Percentiles rank a stretch among this genome's conserved stretches.
phyloP scores from a whole-genome alignment of 1,140 invertebrate species.

The Drosophila tristis region DNA sequence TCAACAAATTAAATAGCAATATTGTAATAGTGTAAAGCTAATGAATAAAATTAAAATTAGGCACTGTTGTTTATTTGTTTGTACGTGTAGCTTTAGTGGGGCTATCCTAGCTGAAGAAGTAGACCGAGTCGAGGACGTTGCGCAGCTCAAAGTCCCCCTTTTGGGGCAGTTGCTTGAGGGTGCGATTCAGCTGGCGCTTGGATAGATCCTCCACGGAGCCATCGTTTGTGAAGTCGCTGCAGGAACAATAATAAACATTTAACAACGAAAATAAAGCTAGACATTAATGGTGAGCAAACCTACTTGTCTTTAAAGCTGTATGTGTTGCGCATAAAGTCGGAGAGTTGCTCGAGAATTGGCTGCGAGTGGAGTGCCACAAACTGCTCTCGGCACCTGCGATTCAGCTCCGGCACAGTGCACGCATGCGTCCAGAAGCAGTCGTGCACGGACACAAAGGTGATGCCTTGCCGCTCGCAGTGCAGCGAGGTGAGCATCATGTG shows the following conservation, averaged over 20 bases:
- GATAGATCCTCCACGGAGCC: constrained; percentile 85
- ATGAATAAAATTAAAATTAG: constrained; percentile 47
- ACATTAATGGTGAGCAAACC: constrained; percentile 51
- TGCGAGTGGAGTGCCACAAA: constrained; percentile 97
- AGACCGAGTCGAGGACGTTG: constrained; percentile 90
- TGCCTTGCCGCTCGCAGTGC: constrained; percentile 90
- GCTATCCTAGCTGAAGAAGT: constrained; percentile 91
- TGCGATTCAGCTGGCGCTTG: constrained; percentile 87
- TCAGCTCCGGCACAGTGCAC: constrained; percentile 94
- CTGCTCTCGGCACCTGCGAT: constrained; percentile 97
- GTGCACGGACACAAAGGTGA: constrained; percentile 98
- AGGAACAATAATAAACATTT: constrained; percentile 41
- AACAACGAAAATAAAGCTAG: neutral
- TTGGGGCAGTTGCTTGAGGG: constrained; percentile 87
- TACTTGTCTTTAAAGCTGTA: constrained; percentile 88
- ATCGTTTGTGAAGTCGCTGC: constrained; percentile 86
- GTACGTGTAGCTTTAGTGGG: constrained; percentile 87
- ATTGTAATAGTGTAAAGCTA: constrained; percentile 15
- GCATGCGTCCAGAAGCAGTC: constrained; percentile 99
- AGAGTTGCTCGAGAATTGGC: constrained; percentile 96
- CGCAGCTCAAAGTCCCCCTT: constrained; percentile 91
- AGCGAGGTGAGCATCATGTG: constrained; percentile 99
- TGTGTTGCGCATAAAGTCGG: constrained; percentile 89
- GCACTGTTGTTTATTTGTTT: constrained; percentile 37
- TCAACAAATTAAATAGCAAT: constrained; percentile 62